Evolutionary conservation across 1,140 invertebrate species (phyloP).

Genomic region (Megalopta genalis): DNA sequence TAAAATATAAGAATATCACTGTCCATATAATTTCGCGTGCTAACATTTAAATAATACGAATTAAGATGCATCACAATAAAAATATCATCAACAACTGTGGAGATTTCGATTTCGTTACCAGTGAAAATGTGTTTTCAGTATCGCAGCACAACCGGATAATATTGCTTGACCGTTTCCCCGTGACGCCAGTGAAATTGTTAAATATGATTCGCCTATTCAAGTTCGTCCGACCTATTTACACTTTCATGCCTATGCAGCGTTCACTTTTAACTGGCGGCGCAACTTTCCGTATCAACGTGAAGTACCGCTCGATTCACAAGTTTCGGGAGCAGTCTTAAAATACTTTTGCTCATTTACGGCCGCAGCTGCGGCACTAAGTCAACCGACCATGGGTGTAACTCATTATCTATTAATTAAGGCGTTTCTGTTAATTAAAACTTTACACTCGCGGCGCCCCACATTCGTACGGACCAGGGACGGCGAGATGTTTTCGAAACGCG

Average conservation of each 20-base stretch:
- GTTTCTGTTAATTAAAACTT: conserved; percentile 71
- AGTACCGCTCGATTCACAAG: not conserved
- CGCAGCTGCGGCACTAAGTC: not conserved
- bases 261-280: conserved; percentile 15
- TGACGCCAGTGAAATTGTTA: not conserved
- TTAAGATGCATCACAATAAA: too few species aligned
- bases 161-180: not conserved
- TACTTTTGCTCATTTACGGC: conserved; percentile 12
- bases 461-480: not conserved
- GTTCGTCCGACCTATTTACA: not conserved
- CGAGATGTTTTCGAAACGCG: conserved; percentile 12
- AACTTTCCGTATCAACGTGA: conserved; percentile 14
- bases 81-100: too few species aligned
- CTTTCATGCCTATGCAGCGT: not conserved
- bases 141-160: too few species aligned
- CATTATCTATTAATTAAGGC: conserved; percentile 67
- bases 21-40: too few species aligned
- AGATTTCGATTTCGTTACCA: too few species aligned
- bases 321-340: conserved; percentile 20
- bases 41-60: too few species aligned
- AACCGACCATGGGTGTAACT: conserved; percentile 39
- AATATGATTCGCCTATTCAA: conserved; percentile 5
- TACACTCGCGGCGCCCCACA: conserved; percentile 49
- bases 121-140: too few species aligned
- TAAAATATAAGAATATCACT: too few species aligned